phyloP scores from a whole-genome alignment of 2,113 vertebrate genomes.

The Eulemur macaco region DNA sequence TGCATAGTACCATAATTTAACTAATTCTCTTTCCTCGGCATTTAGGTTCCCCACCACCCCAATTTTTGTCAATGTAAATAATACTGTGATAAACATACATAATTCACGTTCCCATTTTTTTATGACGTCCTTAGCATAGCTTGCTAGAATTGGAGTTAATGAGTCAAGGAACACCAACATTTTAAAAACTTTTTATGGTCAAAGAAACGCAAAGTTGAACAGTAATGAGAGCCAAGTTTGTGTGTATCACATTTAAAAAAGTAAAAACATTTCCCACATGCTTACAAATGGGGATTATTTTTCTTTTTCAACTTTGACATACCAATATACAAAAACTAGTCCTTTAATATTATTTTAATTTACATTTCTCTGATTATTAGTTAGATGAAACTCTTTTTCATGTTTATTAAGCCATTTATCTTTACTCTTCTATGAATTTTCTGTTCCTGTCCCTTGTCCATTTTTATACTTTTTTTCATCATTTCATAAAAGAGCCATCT shows the following conservation, averaged over 20 bases:
- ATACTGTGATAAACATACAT: not conserved
- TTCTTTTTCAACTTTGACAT: conserved; percentile 10
- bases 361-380: conserved; percentile 60
- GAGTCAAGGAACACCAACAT: not conserved
- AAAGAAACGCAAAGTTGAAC: not conserved
- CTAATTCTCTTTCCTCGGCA: not conserved
- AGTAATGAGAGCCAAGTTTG: not conserved
- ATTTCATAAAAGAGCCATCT: conserved; percentile 47
- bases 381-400: conserved; percentile 48
- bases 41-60: not conserved
- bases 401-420: conserved; percentile 18
- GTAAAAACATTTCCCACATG: not conserved
- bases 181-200: not conserved
- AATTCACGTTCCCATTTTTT: not conserved
- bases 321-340: not conserved
- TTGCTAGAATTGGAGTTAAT: not conserved
- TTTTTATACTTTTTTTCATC: conserved; percentile 42
- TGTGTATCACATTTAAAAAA: not conserved
- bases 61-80: not conserved
- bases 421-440: conserved; percentile 50
- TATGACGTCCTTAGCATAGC: not conserved
- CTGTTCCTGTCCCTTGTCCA: not conserved
- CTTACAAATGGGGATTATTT: not conserved
- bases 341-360: conserved; percentile 46
- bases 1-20: not conserved